Conservation (phyloP, 2,113 vertebrate genomes). For the Catharus bicknelli region DNA sequence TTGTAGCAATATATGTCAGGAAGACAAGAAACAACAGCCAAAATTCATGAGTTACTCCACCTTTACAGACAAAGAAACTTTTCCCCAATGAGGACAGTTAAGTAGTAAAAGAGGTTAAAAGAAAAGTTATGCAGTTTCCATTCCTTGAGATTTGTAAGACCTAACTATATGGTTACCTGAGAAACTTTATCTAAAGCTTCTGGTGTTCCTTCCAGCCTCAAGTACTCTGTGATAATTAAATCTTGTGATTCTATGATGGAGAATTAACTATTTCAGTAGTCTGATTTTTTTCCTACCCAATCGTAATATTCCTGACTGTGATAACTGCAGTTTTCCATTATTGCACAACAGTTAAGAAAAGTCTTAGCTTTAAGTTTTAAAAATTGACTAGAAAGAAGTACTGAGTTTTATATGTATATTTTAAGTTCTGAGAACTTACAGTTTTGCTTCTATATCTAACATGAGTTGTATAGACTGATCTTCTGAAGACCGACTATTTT, state of each 20-base stretch:
- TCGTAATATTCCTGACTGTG: not conserved
- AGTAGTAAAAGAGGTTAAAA: not conserved
- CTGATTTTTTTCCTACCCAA: not conserved
- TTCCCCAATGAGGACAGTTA: not conserved
- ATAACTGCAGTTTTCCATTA: not conserved
- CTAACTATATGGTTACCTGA: not conserved
- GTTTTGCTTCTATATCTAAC: not conserved
- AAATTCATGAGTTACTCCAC: not conserved
- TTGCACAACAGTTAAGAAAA: not conserved
- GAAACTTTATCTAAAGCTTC: not conserved
- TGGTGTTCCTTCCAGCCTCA: not conserved
- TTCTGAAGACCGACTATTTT: not conserved
- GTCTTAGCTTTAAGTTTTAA: not conserved
- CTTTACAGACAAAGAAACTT: not conserved
- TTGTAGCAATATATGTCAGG: not conserved
- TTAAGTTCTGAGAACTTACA: not conserved
- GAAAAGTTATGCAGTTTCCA: not conserved
- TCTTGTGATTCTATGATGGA: not conserved
- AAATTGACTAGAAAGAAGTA: not conserved
- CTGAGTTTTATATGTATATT: not conserved
- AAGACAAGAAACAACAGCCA: not conserved
- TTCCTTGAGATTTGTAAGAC: not conserved
- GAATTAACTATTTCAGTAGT: not conserved
- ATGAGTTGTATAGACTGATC: not conserved
- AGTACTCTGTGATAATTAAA: not conserved